Evolutionary conservation across 2,888 invertebrate species (phyloP), one percentile per base, ranked within the genome.

Genomic region (Resseliella maxima): DNA sequence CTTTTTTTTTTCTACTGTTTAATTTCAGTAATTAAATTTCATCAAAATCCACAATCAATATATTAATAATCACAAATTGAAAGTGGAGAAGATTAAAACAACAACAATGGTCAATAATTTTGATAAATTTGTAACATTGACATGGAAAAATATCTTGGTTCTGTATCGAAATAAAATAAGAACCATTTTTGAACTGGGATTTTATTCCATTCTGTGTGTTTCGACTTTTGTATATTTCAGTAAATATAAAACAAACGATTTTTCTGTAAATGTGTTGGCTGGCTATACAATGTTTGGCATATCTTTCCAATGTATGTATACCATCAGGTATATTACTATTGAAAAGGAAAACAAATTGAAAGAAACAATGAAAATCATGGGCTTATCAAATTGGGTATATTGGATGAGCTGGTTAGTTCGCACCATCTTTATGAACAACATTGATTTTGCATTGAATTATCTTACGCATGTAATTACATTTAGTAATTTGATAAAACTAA

Each of bases 311-410:
- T 31, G n/a, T 54, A 35, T 54, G 31, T 54, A 86, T 54, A 54
- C 38, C 8, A 54, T 86, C 18, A 8, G 24, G 90, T 93, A 85
- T 36, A 87, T 89, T 21, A 88, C 89, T 8, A 59, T 36, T 0
- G 89, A 89, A 86, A 88, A 88, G 36, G 88, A 88, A 27, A 86
- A 87, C 6, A 87, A 88, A 85, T 86, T 89, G 6, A 88, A 88
- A 95, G 96, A 96, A 92, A 93, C 95, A 0, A 95, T 96, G 95
- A 96, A 95, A 92, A 95, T 97, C 91, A 96, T 96, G 94, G 97
- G 97, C 1, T 91, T 97, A 83, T 93, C 94, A 50, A 94, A 94
- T 85, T 95, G 95, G 93, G 91, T 96, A 88, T 95, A 97, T 89
- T 97, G 96, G 95, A 89, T 92, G 2, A 45, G 46, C 6, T 97